A percentile compares a stretch with the other conserved stretches of the same genome.
Evolutionary conservation across 2,113 vertebrate genomes (phyloP).

Genomic region (Caracal caracal): DNA sequence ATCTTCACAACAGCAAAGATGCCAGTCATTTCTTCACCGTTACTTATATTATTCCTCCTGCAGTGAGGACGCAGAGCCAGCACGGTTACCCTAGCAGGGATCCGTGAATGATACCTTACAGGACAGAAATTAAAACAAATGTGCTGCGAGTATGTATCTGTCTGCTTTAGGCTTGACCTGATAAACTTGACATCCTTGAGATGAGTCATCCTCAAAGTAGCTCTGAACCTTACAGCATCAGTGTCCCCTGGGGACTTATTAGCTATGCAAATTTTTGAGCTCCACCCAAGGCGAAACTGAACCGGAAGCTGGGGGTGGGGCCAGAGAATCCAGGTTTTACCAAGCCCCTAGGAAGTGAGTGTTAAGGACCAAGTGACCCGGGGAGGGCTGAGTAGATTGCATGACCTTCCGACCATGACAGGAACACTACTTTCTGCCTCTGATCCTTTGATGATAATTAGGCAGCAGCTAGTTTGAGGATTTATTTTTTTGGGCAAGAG

Average conservation of each 20-base stretch:
- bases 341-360: background rate
- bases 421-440: background rate
- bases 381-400: background rate
- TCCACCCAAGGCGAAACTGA: background rate
- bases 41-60: background rate
- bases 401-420: background rate
- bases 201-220: background rate
- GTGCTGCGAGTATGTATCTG: rapidly evolving
- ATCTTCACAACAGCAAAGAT: background rate
- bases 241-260: background rate
- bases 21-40: background rate
- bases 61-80: background rate
- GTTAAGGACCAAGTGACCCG: background rate
- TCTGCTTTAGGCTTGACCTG: background rate
- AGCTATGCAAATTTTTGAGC: background rate
- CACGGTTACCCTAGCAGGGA: background rate
- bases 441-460: background rate
- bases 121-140: background rate
- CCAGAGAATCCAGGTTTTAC: background rate
- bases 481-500: background rate
- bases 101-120: background rate
- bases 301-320: background rate
- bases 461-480: background rate
- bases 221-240: background rate
- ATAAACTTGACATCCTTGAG: background rate